Percentiles rank a stretch among this genome's conserved stretches.
These are phyloP conservation scores for Bombyx mandarina DNA, from an alignment of 1,140 invertebrate genomes.

Conservation along the genomic window DNA sequence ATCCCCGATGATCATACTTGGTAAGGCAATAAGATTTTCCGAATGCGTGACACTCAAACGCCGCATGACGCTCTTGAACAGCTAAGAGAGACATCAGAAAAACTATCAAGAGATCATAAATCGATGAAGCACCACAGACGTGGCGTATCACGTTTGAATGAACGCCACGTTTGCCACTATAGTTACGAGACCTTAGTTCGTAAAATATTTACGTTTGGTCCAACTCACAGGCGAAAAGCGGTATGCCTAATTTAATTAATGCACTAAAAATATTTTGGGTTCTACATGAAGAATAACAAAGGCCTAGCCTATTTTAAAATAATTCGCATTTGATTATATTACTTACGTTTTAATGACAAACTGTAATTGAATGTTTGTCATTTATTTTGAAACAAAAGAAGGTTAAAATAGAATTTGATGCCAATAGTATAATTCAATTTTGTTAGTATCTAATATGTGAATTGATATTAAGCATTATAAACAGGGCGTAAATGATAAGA, in stretches of 20 bases:
- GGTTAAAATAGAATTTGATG: too few species aligned
- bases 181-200: constrained; percentile 38
- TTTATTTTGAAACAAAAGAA: too few species aligned
- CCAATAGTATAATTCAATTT: too few species aligned
- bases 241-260: not conserved
- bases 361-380: too few species aligned
- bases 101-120: constrained; percentile 34
- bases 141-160: constrained; percentile 40
- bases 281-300: too few species aligned
- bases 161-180: constrained; percentile 26
- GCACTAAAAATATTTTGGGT: not conserved
- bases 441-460: too few species aligned
- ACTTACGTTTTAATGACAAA: too few species aligned
- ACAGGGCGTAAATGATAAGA: too few species aligned
- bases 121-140: constrained; percentile 35
- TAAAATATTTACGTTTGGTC: constrained; percentile 32
- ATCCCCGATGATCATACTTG: too few species aligned
- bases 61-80: not conserved
- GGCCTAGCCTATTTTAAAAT: too few species aligned
- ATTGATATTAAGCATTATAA: too few species aligned
- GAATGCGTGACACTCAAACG: not conserved
- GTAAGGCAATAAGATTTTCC: not conserved
- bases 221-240: constrained; percentile 10
- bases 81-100: constrained; percentile 34
- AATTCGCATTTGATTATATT: too few species aligned